phyloP scores from a whole-genome alignment of 2,113 vertebrate species.

The Lycaon pictus region DNA sequence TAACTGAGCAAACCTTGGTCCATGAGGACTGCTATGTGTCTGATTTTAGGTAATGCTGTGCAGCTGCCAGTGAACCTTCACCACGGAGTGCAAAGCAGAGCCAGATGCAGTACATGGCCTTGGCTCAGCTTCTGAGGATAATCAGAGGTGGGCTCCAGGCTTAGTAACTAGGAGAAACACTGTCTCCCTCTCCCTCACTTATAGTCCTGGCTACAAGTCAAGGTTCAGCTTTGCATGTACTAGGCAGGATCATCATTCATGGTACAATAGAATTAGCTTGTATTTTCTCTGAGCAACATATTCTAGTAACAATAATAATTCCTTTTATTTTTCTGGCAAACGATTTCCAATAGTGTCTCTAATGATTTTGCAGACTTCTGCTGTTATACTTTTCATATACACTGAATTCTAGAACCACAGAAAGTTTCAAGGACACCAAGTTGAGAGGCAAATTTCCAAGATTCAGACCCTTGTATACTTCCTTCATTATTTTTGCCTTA shows the following conservation, averaged over 20 bases:
- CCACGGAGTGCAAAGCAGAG: background rate
- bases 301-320: background rate
- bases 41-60: background rate
- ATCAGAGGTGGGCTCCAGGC: background rate
- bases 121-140: background rate
- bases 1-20: background rate
- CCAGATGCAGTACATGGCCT: background rate
- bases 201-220: background rate
- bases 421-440: background rate
- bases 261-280: background rate
- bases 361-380: background rate
- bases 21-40: accelerated
- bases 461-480: background rate
- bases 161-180: background rate
- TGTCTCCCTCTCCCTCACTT: background rate
- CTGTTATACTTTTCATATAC: background rate
- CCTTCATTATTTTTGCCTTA: background rate
- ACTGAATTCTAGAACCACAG: background rate
- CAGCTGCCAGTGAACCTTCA: background rate
- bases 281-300: background rate
- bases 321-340: background rate
- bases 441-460: background rate
- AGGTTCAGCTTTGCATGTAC: background rate
- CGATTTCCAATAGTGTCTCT: background rate
- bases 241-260: background rate